Base-by-base conservation (phyloP, 2,113 vertebrate species). In the Lophius piscatorius region DNA sequence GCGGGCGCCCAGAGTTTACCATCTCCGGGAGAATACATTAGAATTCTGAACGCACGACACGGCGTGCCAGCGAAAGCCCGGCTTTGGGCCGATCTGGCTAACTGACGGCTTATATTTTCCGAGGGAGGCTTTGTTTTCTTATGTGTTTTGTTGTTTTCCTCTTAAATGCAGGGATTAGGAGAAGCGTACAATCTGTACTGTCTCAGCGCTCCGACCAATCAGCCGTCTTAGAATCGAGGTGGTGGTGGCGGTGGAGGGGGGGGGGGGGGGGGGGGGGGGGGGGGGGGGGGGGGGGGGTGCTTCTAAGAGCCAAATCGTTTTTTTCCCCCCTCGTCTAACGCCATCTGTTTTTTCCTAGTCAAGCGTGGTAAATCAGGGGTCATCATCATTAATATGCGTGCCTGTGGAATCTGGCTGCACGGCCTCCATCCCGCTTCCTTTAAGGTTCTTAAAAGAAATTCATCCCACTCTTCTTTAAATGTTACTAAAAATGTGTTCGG, bases 261-360 rank as follows among this genome's bases (percentile, higher is more conserved):
- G n/a, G n/a, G n/a, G n/a, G n/a, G n/a, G n/a, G n/a, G n/a, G n/a
- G n/a, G n/a, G n/a, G n/a, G n/a, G n/a, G n/a, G n/a, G n/a, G n/a
- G n/a, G n/a, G n/a, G n/a, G 41, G n/a, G n/a, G n/a, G n/a, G n/a
- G n/a, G n/a, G n/a, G n/a, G n/a, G n/a, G n/a, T n/a, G n/a, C n/a
- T 7, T 72, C 44, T 54, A 20, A 0, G 2, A 49, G 78, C 73
- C 68, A 78, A 82, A 75, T 64, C 34, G 33, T 74, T 85, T 73
- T 71, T 36, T n/a, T n/a, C n/a, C n/a, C n/a, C 50, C 44, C 47
- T 40, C 75, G 9, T 66, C 70, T 67, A 78, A 79, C 74, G 34
- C 63, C 67, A 64, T 74, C 78, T 88, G 75, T 82, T 77, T 84
- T 85, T 60, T 74, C 23, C 63, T 55, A 71, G 70, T 70, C 55